Conservation (phyloP, 2,797 vertebrate species). For the Vultur gryphus region DNA sequence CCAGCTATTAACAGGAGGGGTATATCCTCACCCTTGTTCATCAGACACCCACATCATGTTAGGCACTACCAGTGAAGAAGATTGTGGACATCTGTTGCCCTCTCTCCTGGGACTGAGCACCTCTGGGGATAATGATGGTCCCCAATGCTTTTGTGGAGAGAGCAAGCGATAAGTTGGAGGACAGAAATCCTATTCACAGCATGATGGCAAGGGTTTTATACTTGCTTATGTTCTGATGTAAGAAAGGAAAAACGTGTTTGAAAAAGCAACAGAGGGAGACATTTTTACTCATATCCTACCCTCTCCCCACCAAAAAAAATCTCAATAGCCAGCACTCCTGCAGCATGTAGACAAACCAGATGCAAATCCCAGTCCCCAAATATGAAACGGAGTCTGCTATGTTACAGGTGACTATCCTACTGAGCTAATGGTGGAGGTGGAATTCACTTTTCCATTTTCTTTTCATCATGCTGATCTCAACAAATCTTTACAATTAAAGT, state of each 20-base stretch:
- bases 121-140: neutral
- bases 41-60: neutral
- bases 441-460: neutral
- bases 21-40: neutral
- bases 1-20: neutral
- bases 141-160: neutral
- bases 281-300: neutral
- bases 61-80: neutral
- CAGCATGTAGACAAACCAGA: neutral
- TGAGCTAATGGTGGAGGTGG: neutral
- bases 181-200: neutral
- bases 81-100: neutral
- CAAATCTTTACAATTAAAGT: neutral
- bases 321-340: neutral
- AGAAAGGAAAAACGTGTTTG: neutral
- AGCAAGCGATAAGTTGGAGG: neutral
- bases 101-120: neutral
- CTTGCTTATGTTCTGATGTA: neutral
- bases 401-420: neutral
- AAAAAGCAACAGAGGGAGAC: neutral
- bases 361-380: neutral
- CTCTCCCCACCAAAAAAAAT: rapidly evolving
- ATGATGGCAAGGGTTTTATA: neutral
- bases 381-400: neutral
- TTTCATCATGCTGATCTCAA: neutral